Evolutionary conservation across 2,113 vertebrate species (phyloP).

Genomic region (Microtus pennsylvanicus): DNA sequence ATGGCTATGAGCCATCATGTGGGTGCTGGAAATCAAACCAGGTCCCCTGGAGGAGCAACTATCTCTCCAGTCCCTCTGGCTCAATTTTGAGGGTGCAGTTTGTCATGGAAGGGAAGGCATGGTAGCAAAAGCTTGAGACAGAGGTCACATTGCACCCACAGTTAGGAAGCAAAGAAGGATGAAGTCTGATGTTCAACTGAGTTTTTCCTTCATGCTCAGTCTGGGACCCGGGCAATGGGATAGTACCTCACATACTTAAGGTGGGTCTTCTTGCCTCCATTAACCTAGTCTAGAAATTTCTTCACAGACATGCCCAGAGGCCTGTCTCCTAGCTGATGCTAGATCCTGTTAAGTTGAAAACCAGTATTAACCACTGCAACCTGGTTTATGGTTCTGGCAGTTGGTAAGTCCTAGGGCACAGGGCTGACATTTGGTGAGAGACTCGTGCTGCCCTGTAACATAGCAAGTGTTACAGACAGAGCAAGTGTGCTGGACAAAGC

Average conservation of each 20-base stretch:
- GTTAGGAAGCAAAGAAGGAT: background rate
- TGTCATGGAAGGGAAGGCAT: background rate
- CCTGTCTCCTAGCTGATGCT: background rate
- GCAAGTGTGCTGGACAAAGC: background rate
- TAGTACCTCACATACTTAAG: no score
- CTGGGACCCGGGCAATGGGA: no score
- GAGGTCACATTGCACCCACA: background rate
- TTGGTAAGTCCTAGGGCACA: background rate
- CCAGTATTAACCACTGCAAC: background rate
- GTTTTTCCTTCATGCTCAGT: no score
- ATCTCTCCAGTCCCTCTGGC: background rate
- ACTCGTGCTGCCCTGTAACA: background rate
- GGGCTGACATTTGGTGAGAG: background rate
- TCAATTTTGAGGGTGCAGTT: background rate
- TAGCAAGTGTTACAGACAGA: background rate
- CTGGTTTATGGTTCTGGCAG: background rate
- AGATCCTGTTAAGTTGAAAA: no score
- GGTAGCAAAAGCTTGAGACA: background rate
- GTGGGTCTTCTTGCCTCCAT: background rate
- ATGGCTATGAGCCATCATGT: background rate
- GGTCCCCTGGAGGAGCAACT: background rate
- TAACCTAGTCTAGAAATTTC: background rate
- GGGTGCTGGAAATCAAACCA: background rate
- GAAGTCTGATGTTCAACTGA: no score
- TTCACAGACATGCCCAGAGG: background rate